Evolutionary conservation across 2,888 invertebrate genomes (phyloP).

Genomic region (Caenorhabditis uteleia): DNA sequence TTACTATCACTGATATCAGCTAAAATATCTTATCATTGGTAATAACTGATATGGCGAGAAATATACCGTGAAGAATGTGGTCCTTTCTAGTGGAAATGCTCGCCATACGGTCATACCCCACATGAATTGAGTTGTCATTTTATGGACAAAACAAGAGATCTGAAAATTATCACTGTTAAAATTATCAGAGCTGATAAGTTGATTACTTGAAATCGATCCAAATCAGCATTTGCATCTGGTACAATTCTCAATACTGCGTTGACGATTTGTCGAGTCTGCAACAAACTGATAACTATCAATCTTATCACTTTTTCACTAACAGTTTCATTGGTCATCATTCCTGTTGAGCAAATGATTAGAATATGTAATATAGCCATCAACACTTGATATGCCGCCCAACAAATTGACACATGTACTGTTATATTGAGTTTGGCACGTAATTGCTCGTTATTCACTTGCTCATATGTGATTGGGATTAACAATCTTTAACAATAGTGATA

Average conservation of each 20-base stretch:
- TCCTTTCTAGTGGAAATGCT: constrained; percentile 66
- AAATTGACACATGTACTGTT: constrained; percentile 57
- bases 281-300: neutral
- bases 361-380: constrained; percentile 62
- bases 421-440: constrained; percentile 48
- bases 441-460: constrained; percentile 49
- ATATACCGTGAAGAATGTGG: constrained; percentile 67
- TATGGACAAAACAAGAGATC: constrained; percentile 68
- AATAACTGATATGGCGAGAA: too few species aligned
- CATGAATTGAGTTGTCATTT: constrained; percentile 67
- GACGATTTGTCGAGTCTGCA: constrained; percentile 63
- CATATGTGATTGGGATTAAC: constrained; percentile 54
- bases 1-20: constrained; percentile 65
- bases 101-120: constrained; percentile 69
- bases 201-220: constrained; percentile 63
- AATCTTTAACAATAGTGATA: constrained; percentile 11
- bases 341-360: constrained; percentile 59
- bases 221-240: constrained; percentile 62
- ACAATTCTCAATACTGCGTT: constrained; percentile 63
- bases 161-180: constrained; percentile 22
- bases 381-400: constrained; percentile 61
- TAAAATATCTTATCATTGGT: constrained; percentile 32
- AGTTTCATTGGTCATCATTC: constrained; percentile 64
- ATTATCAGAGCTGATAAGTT: too few species aligned
- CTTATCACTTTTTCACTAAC: constrained; percentile 40